Base-by-base conservation (phyloP, 2,888 invertebrate genomes). In the Stomorhina lunata region DNA sequence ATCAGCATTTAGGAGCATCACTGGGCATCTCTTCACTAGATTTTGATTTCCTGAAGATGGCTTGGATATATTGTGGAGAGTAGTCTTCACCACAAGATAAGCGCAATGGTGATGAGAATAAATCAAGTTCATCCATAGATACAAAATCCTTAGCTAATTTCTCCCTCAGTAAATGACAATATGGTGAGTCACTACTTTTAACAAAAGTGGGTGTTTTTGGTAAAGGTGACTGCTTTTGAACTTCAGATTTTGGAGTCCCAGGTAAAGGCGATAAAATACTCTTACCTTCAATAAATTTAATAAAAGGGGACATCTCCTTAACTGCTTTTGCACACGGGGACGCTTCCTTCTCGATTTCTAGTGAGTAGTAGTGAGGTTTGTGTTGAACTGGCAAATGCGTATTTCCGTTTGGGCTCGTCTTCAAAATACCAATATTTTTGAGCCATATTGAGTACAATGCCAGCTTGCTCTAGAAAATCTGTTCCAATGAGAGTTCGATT, bases 381-480 rank as follows among this genome's bases (percentile, higher is more conserved):
- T 12, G 4, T 1, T 10, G 25, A 50, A 50, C 25, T 50, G 1
- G 25, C 22, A 55, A 76, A 50, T 6, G 53, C 4, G 17, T 32
- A 66, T 32, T 20, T 66, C 32, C n/a, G 22, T 43, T 9, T 61
- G 0, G 59, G 45, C 4, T 57, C 5, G 25, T 68, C 43, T 10
- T 55, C 65, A 43, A 65, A 65, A 32, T 65, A 75, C 63, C 59
- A 76, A 27, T 15, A 59, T 17, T 29, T 65, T 15, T 78, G 63
- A 0, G 63, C 69, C 77, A 71, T 69, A 9, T 78, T 78, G 2
- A 69, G n/a, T 2, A 63, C 53, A 15, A 71, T 63, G 1, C 69
- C 77, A 0, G 45, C 10, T 55, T 78, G 77, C 4, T 78, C 63
- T 1, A 78, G 37, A 63, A 78, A 78, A 22, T 78, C 63, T 1